Evolutionary conservation across 2,113 vertebrate genomes (phyloP).

Genomic region (Ginglymostoma cirratum): DNA sequence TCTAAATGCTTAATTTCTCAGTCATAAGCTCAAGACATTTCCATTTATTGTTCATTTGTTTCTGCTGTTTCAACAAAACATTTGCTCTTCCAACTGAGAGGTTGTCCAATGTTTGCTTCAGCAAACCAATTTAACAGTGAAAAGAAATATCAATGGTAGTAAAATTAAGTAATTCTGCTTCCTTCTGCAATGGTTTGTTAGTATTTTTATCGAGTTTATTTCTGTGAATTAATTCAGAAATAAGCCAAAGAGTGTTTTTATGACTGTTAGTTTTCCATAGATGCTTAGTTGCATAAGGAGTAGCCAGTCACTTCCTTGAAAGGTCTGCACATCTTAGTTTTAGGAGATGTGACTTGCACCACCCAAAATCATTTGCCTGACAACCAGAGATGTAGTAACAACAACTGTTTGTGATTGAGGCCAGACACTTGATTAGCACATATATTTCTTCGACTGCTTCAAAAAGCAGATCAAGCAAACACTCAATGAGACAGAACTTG

Average conservation of each 20-base stretch:
- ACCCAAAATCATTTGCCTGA: background rate
- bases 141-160: background rate
- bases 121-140: background rate
- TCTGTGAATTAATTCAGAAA: background rate
- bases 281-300: background rate
- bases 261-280: background rate
- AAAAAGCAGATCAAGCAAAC: background rate
- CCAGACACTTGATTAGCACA: background rate
- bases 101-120: background rate
- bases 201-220: background rate
- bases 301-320: background rate
- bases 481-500: background rate
- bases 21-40: background rate
- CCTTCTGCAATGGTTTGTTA: background rate
- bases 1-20: conserved; percentile 14
- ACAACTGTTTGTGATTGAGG: background rate
- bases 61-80: background rate
- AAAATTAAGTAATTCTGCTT: background rate
- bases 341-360: background rate
- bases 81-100: background rate
- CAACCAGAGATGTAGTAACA: background rate
- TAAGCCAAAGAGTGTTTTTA: background rate
- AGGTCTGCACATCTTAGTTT: background rate
- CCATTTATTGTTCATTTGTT: background rate
- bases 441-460: background rate